Evolutionary conservation across 2,888 invertebrate species (phyloP), one percentile per base, ranked within the genome.

Genomic region (Uloborus plumipes): DNA sequence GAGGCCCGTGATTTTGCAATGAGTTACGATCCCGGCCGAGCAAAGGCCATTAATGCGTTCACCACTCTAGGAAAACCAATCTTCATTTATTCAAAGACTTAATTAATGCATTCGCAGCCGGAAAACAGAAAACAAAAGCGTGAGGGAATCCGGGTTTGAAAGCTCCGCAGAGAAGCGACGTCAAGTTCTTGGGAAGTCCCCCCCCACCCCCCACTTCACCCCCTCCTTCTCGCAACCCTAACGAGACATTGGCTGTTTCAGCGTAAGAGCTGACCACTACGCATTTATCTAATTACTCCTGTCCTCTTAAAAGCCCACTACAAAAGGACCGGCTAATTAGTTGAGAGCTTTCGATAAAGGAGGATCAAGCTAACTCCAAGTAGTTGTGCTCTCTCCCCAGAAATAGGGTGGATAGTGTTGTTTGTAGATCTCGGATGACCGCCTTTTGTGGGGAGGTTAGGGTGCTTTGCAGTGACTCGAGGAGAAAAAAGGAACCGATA

Each of bases 251-350:
- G 39, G 39, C 39, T 39, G 39, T 39, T 39, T 39, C 39, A 65
- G 64, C 64, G 47, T 64, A 55, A 55, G 55, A 9, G 59, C 66
- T 75, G 74, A 75, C 74, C 74, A 59, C 74, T 58, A 50, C 55
- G 53, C 74, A 53, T 72, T 72, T 62, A 39, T 39, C 72, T 72
- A 49, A 72, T 72, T 72, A 72, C 59, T 59, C 72, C 62, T 64
- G 72, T 62, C 53, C 62, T 72, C 53, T 61, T 59, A 72, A 72
- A 50, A 65, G 66, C 59, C n/a, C 26, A 9, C 50, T 26, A 58
- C 66, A 75, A 75, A 66, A 66, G 74, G 74, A 31, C 58, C n/a
- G 59, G 50, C 74, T 75, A 75, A 75, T 75, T 75, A 75, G 66
- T 75, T 64, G 58, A 75, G 74, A 58, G 66, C 65, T 55, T 55